Evolutionary conservation across 1,140 invertebrate genomes (phyloP), one percentile per base, ranked within the genome.

Genomic region (Maconellicoccus hirsutus): DNA sequence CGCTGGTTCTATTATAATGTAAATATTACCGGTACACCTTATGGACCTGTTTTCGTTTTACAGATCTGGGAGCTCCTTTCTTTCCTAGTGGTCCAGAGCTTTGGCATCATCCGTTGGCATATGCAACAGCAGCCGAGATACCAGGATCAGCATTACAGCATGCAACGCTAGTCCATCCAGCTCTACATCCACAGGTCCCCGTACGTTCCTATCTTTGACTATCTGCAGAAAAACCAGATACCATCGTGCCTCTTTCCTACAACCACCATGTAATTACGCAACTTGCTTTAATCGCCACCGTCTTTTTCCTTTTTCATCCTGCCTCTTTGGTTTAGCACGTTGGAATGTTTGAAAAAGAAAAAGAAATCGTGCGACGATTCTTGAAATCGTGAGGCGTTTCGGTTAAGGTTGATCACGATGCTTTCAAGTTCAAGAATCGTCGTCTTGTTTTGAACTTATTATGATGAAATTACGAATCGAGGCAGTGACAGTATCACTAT

Each of bases 151-250:
- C 87, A 70, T 84, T 94, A 75, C 92, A 94, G 79, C 92, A 93
- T 81, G 88, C 89, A 74, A 89, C 90, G 71, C 85, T 95, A 76
- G 91, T 96, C 76, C 94, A 96, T 83, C 94, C 93, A 78, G 93
- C 93, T 80, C 89, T 96, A 81, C 93, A 96, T 84, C 93, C 93
- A 22, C 72, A 97, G 87, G 91, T 96, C 84, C 93, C 93, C 79
- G 91, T 93, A 84, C 89, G 91, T 85, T 93, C 90, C 84, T 94
- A 92, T 87, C 91, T 93, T 88, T 93, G 90, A 93, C 90, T 93
- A 92, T 90, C 90, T 72, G 88, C 89, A 86, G 89, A 91, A 84
- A 91, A 77, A 75, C 76, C 75, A 74, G 76, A 77, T 42, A 71
- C 70, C 72, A 70, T 74, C 70, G 73, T 72, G 33, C 71, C 72